phyloP scores from a whole-genome alignment of 2,888 invertebrate species.

The Pteria penguin region DNA sequence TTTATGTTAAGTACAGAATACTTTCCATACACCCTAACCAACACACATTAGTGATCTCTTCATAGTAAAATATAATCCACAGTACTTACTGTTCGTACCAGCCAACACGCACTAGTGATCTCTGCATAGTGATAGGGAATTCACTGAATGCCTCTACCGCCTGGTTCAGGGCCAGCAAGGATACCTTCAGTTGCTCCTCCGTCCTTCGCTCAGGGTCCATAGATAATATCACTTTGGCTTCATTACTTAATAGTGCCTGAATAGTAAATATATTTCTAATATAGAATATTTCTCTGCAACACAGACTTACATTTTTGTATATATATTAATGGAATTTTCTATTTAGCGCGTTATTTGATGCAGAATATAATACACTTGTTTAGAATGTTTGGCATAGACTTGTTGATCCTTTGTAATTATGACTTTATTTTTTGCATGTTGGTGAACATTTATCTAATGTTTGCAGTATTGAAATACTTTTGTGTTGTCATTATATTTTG shows the following conservation, averaged over 20 bases:
- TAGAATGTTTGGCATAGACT: neutral
- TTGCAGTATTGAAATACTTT: too few species aligned
- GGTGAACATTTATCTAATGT: too few species aligned
- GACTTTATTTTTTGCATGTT: neutral
- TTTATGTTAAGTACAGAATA: too few species aligned
- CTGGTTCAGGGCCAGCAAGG: slow-evolving; percentile 70
- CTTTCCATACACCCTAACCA: slow-evolving; percentile 78
- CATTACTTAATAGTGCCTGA: slow-evolving; percentile 71
- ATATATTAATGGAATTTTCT: too few species aligned
- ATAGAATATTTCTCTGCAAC: too few species aligned
- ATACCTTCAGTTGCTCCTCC: slow-evolving; percentile 71
- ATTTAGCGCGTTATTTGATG: too few species aligned
- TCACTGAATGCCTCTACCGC: slow-evolving; percentile 77
- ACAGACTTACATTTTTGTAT: too few species aligned
- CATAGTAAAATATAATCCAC: too few species aligned
- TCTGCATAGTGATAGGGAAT: slow-evolving; percentile 77
- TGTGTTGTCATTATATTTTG: too few species aligned
- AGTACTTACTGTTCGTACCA: slow-evolving; percentile 78
- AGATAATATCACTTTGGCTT: slow-evolving; percentile 73
- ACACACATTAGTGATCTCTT: slow-evolving; percentile 48
- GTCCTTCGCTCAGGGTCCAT: slow-evolving; percentile 70
- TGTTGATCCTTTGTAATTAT: neutral
- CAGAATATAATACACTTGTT: neutral
- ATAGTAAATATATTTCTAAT: too few species aligned
- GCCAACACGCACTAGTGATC: slow-evolving; percentile 73